Conservation (phyloP, 2,888 invertebrate species). For the Lathronympha strigana region DNA sequence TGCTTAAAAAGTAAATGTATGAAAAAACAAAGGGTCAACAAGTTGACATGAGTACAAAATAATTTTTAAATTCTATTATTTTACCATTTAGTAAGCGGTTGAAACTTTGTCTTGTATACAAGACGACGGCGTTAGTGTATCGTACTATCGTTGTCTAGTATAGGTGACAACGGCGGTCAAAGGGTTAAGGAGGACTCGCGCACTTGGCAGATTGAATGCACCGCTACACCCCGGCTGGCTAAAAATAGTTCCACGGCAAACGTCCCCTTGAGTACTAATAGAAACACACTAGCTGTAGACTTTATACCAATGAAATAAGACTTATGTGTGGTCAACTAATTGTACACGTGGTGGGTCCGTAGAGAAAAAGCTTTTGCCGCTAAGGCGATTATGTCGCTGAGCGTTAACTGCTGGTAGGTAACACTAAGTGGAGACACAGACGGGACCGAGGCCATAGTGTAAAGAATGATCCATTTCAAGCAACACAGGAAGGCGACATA, state of each 20-base stretch:
- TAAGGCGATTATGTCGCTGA: slow-evolving; percentile 32
- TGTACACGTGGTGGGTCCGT: neutral
- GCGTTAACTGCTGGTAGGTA: slow-evolving; percentile 32
- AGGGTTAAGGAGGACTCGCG: slow-evolving; percentile 12
- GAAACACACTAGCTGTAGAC: neutral
- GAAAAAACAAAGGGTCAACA: too few relatives aligned
- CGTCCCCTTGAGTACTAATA: slow-evolving; percentile 13
- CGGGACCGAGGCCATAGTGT: neutral
- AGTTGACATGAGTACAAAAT: too few relatives aligned
- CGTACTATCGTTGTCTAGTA: too few relatives aligned
- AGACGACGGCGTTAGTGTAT: too few relatives aligned
- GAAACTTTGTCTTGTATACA: too few relatives aligned
- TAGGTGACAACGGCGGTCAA: too few relatives aligned
- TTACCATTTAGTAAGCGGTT: too few relatives aligned
- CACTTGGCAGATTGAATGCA: slow-evolving; percentile 38
- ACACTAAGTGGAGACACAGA: slow-evolving; percentile 20
- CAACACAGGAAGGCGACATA: too few relatives aligned
- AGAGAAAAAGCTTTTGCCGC: slow-evolving; percentile 36
- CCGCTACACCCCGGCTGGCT: slow-evolving; percentile 16
- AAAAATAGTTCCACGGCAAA: slow-evolving; percentile 39
- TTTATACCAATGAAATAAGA: neutral
- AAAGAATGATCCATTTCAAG: too few relatives aligned
- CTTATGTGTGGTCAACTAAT: neutral
- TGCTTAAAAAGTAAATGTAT: too few relatives aligned
- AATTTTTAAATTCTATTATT: too few relatives aligned